These are phyloP conservation scores for Rugalucina vietnamica DNA, from an alignment of 2,888 invertebrate genomes.

Conservation along the genomic window DNA sequence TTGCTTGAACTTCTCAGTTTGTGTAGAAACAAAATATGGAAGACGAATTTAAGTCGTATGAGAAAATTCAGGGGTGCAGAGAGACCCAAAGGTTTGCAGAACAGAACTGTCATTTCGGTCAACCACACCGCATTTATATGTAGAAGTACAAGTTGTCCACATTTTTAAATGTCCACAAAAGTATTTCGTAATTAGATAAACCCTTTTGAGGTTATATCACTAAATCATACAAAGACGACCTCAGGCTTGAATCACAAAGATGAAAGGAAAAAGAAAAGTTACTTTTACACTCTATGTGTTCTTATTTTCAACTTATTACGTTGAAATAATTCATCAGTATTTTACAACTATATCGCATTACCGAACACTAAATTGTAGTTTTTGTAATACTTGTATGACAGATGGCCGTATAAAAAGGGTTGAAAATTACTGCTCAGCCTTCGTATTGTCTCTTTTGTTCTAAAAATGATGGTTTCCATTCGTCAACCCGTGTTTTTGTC, in stretches of 20 bases:
- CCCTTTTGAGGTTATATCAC: too few relatives aligned
- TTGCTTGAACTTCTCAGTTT: too few relatives aligned
- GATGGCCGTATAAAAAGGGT: neutral
- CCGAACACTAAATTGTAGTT: neutral
- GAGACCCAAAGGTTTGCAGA: too few relatives aligned
- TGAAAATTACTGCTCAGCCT: neutral
- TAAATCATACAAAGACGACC: too few relatives aligned
- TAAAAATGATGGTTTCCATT: neutral
- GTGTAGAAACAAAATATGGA: too few relatives aligned
- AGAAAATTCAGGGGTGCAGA: too few relatives aligned
- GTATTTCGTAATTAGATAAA: too few relatives aligned
- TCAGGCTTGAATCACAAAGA: neutral
- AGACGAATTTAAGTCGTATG: too few relatives aligned
- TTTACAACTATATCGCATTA: neutral
- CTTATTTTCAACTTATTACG: neutral
- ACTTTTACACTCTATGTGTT: neutral
- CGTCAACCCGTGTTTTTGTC: neutral
- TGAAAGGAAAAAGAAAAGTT: neutral
- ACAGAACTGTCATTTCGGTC: too few relatives aligned
- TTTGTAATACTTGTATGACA: constrained; percentile 8
- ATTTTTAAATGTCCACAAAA: too few relatives aligned
- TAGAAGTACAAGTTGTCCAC: too few relatives aligned
- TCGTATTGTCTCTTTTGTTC: neutral
- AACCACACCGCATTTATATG: too few relatives aligned
- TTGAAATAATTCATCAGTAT: neutral